phyloP scores from a whole-genome alignment of 2,113 vertebrate genomes.

The Neolamprologus kungweensis region DNA sequence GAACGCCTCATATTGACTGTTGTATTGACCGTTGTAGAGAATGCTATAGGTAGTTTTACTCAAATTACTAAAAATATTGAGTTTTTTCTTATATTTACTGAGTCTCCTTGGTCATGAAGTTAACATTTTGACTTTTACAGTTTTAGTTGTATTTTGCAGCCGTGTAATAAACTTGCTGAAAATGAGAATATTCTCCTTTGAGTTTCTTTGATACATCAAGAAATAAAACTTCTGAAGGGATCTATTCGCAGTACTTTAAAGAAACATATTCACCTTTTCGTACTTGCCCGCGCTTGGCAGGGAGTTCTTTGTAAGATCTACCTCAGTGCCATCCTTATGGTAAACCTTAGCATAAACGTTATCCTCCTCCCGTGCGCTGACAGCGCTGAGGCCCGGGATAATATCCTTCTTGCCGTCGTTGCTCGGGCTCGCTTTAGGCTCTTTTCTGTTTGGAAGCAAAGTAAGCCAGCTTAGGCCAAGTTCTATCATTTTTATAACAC shows the following conservation, averaged over 20 bases:
- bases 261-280: constrained; percentile 76
- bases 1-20: background rate
- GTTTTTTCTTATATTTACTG: background rate
- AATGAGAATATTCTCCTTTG: background rate
- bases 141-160: background rate
- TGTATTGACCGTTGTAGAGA: background rate
- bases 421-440: constrained; percentile 60
- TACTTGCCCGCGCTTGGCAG: constrained; percentile 87
- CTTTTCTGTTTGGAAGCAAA: constrained; percentile 70
- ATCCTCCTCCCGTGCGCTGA: constrained; percentile 69
- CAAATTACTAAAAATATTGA: background rate
- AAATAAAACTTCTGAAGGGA: background rate
- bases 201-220: background rate
- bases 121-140: background rate
- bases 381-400: constrained; percentile 52
- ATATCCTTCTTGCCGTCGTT: constrained; percentile 66
- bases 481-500: background rate
- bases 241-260: background rate
- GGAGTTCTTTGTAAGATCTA: constrained; percentile 89
- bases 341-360: constrained; percentile 80
- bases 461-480: background rate
- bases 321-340: constrained; percentile 79
- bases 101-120: background rate
- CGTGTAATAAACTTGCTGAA: background rate
- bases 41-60: background rate